Base-by-base conservation (phyloP, 2,797 vertebrate species). In the Galagoides demidoff region DNA sequence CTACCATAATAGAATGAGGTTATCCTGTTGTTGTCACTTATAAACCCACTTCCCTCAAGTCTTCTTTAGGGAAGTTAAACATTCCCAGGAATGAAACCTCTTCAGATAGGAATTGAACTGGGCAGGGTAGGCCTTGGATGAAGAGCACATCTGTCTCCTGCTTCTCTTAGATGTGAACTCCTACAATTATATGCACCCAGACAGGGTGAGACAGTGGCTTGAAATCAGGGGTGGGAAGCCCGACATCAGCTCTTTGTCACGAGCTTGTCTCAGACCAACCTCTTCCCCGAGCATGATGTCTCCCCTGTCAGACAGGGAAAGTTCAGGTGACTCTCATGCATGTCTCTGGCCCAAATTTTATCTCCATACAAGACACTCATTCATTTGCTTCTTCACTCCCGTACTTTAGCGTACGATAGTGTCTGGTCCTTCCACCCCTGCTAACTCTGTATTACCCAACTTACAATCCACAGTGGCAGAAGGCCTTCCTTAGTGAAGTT, bases 241-340 rank as follows among this genome's bases (percentile, higher is more conserved):
- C 34, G 49, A 55, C 3, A 9, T 3, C 9, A 10, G 23, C 6
- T 68, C 59, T 2, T 9, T 57, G 17, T 85, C 17, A 17, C 29
- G 34, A 27, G 8, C 31, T 73, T 45, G 29, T 31, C 43, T 17
- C 16, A 1, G 5, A 77, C 59, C 7, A 85, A 14, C 73, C 52
- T 87, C 63, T 63, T 83, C 5, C 22, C 7, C 11, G 17, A 55
- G 19, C 7, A n/a, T 10, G 9, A 22, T 55, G 81, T 66, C 13
- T 39, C 16, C 1, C 12, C 3, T 49, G 4, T n/a, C 4, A 1
- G 8, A 37, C 5, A 43, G 37, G 55, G 31, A 31, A 31, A 3
- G 11, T 70, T 74, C 43, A 39, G 39, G 22, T 27, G 22, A 29
- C 8, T 34, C 23, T 11, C 34, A 20, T 16, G 20, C 8, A 61